Base-by-base conservation (phyloP, 2,113 vertebrate genomes). In the Pituophis catenifer region DNA sequence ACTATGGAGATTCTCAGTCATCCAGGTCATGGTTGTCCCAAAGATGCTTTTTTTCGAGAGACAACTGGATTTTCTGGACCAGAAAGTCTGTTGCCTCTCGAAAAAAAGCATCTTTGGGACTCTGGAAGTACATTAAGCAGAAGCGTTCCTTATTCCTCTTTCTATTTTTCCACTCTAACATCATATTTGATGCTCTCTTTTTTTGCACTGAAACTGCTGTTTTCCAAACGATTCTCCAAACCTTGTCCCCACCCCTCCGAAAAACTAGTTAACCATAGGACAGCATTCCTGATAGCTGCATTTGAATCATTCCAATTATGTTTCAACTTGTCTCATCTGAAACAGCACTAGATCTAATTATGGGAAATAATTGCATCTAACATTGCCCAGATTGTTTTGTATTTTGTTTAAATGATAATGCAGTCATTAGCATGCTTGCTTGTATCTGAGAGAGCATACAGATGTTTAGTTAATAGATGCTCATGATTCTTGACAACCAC, bases 311-410 rank as follows among this genome's bases (percentile, higher is more conserved):
- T 38, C 59, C 58, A 19, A 89, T 52, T 95, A 92, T 89, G 3
- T 93, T 89, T 91, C 91, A 95, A 57, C 94, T 96, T 95, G 92
- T 94, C 75, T 95, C 93, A 91, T 48, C 59, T 70, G 90, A 90
- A 86, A 93, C 85, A 19, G 88, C 57, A 55, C 93, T 90, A 33
- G 91, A 94, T 95, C 93, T 95, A 95, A 96, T 94, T 90, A 93
- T 96, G 91, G 95, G 93, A 96, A 97, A 94, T 95, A 96, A 97
- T 96, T 92, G 17, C 93, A 94, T 89, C 93, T 95, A 94, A 95
- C 94, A 86, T 91, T 94, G 92, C 26, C 86, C 93, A 95, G 93
- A 95, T 88, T 91, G 91, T 58, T 91, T 96, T 93, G 86, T 90
- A 93, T 13, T 96, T 96, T 96, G 93, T 81, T 91, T 85, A 58